Percentiles rank a stretch among this genome's conserved stretches.
Conservation (phyloP, 2,797 vertebrate species). For the Carapus acus region DNA sequence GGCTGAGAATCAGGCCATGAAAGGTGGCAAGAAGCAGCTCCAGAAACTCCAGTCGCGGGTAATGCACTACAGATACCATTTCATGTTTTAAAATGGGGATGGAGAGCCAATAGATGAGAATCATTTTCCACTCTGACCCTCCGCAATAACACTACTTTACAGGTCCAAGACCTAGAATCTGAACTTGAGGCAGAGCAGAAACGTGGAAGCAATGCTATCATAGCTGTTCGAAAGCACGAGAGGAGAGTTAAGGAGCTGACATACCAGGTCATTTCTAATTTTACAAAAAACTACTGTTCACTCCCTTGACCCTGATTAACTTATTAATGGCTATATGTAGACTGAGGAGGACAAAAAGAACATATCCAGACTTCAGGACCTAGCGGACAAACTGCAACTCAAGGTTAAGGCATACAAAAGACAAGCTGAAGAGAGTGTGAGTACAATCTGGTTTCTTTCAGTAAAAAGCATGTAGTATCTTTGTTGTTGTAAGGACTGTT, state of each 20-base stretch:
- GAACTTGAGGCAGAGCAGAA: slow-evolving; percentile 80
- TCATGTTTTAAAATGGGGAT: background rate
- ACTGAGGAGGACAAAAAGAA: slow-evolving; percentile 89
- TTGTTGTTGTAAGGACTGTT: background rate
- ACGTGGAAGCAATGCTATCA: slow-evolving; percentile 73
- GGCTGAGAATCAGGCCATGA: slow-evolving; percentile 84
- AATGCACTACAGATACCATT: background rate
- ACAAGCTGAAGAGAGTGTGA: slow-evolving; percentile 52
- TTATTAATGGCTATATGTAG: slow-evolving; percentile 28
- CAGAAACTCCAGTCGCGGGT: slow-evolving; percentile 2
- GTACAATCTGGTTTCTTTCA: slow-evolving; percentile 72
- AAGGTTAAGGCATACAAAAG: slow-evolving; percentile 88
- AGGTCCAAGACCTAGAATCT: slow-evolving; percentile 53
- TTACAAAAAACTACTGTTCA: background rate
- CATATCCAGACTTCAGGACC: slow-evolving; percentile 78
- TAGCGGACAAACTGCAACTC: slow-evolving; percentile 85
- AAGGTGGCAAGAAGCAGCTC: slow-evolving; percentile 80
- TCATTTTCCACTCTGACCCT: background rate
- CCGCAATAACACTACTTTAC: background rate
- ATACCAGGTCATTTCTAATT: slow-evolving; percentile 69
- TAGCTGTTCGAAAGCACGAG: slow-evolving; percentile 81
- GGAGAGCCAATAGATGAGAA: background rate
- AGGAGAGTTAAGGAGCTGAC: slow-evolving; percentile 78
- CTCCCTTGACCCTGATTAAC: background rate
- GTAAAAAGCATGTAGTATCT: too few relatives aligned